phyloP scores from a whole-genome alignment of 2,113 vertebrate species.

The Pantherophis guttatus region DNA sequence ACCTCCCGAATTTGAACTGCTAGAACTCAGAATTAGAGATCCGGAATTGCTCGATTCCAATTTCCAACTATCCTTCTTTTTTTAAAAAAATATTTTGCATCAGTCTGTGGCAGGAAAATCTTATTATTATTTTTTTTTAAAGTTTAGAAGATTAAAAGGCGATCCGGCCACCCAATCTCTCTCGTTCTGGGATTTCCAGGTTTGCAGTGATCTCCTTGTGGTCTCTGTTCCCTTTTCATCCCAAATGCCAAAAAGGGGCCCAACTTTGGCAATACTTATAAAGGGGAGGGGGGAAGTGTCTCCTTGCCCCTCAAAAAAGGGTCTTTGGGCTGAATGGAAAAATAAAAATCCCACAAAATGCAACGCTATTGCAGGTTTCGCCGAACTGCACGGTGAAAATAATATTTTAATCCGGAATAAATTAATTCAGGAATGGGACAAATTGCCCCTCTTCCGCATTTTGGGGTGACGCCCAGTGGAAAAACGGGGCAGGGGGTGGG shows the following conservation, averaged over 20 bases:
- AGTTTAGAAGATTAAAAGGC: not conserved
- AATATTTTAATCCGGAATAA: not conserved
- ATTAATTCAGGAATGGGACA: not conserved
- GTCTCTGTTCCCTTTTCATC: not conserved
- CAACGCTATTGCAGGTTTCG: not conserved
- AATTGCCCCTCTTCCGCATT: not conserved
- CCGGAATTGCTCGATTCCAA: not conserved
- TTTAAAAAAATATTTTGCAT: not conserved
- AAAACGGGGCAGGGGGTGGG: not conserved
- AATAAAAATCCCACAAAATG: not conserved
- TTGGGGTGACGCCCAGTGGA: not conserved
- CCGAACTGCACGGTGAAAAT: not conserved
- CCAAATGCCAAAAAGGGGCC: not conserved
- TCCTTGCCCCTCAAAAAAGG: not conserved
- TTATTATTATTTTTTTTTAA: no score
- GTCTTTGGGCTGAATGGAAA: not conserved
- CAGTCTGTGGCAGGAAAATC: not conserved
- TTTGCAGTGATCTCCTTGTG: not conserved
- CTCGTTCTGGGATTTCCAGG: not conserved
- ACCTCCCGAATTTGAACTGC: accelerated
- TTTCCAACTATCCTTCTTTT: not conserved
- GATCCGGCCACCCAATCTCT: not conserved
- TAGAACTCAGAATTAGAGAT: not conserved
- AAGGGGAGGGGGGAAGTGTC: no score
- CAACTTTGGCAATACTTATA: not conserved